These are phyloP conservation scores for Hirudinaria manillensis DNA, from an alignment of 2,888 invertebrate species.

Conservation along the genomic window DNA sequence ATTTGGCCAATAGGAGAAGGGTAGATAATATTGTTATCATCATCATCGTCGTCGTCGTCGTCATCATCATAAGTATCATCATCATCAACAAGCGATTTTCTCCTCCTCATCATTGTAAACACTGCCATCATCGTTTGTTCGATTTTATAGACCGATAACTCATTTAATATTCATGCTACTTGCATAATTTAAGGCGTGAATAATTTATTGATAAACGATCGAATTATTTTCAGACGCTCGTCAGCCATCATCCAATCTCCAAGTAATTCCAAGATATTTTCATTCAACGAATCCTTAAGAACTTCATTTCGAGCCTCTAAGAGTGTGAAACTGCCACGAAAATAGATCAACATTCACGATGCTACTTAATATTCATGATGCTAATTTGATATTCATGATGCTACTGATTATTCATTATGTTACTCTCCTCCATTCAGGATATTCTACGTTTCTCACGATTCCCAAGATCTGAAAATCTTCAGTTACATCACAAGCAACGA, in stretches of 20 bases:
- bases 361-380: not conserved
- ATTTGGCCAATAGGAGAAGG: conserved; percentile 60
- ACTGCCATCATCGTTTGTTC: not conserved
- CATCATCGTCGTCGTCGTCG: not conserved
- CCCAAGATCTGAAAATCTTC: conserved; percentile 95
- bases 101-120: not conserved
- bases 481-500: conserved; percentile 97
- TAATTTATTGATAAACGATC: not conserved
- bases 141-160: not conserved
- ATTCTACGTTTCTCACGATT: conserved; percentile 99
- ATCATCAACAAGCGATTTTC: not conserved
- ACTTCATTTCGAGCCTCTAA: too few species aligned
- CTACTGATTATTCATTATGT: too few species aligned
- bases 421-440: conserved; percentile 63
- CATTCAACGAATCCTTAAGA: not conserved
- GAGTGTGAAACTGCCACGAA: too few species aligned
- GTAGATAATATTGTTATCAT: conserved; percentile 16
- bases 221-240: not conserved
- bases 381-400: not conserved
- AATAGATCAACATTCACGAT: not conserved
- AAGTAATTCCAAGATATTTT: not conserved
- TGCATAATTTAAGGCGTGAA: too few species aligned
- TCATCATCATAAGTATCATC: not conserved
- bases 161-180: too few species aligned
- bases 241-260: conserved; percentile 6